These are phyloP conservation scores for Etia nguti DNA, from an alignment of 2,113 vertebrate genomes.

Conservation along the genomic window DNA sequence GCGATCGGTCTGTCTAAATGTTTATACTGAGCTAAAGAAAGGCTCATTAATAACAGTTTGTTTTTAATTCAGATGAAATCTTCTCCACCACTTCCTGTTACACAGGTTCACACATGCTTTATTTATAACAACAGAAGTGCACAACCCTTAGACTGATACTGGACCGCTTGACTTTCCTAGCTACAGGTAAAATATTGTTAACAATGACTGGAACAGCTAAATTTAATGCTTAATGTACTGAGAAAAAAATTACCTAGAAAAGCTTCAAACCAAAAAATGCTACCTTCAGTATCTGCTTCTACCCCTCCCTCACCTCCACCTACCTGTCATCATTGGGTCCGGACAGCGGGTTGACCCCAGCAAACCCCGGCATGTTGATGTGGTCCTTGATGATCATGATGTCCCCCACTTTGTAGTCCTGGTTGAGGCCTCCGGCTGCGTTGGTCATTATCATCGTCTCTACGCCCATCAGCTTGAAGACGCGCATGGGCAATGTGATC, in stretches of 20 bases:
- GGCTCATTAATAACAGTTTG: not conserved
- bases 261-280: not conserved
- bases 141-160: not conserved
- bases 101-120: not conserved
- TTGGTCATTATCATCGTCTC: slow-evolving; percentile 87
- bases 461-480: slow-evolving; percentile 87
- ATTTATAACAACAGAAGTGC: not conserved
- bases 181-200: not conserved
- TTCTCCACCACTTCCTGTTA: accelerated
- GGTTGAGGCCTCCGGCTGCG: slow-evolving; percentile 88
- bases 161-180: not conserved
- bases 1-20: not conserved
- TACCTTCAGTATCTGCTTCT: not conserved
- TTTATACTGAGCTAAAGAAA: not conserved
- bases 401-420: slow-evolving; percentile 87
- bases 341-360: slow-evolving; percentile 80
- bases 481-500: slow-evolving; percentile 87
- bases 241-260: not conserved
- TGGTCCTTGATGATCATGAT: slow-evolving; percentile 93
- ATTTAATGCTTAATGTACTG: not conserved
- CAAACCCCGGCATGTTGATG: slow-evolving; percentile 86
- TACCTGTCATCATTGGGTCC: slow-evolving; percentile 87
- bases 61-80: not conserved
- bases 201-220: not conserved
- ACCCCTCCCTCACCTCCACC: not conserved